Evolutionary conservation across 2,888 invertebrate genomes (phyloP).

Genomic region (Ephialtes manifestator): DNA sequence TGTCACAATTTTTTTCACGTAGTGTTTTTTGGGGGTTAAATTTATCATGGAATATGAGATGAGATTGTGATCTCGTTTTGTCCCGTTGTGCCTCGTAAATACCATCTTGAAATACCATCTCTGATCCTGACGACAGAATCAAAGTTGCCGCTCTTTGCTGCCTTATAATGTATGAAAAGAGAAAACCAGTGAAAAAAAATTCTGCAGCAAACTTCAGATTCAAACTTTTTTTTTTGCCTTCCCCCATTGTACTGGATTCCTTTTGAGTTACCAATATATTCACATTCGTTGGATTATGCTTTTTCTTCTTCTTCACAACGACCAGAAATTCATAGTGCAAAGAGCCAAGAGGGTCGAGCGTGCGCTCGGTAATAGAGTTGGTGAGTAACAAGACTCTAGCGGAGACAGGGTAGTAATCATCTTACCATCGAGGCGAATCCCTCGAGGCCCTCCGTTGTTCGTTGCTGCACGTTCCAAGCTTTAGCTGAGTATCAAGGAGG

Average conservation of each 20-base stretch:
- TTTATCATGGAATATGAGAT: too few relatives aligned
- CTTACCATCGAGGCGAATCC: slow-evolving; percentile 68
- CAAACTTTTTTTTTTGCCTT: background rate
- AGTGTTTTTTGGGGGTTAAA: too few relatives aligned
- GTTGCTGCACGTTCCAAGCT: slow-evolving; percentile 28
- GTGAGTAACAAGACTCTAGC: slow-evolving; percentile 62
- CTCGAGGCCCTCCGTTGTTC: slow-evolving; percentile 61
- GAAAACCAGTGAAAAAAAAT: background rate
- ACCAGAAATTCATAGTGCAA: slow-evolving; percentile 44
- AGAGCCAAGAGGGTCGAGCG: slow-evolving; percentile 27
- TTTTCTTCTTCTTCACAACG: slow-evolving; percentile 12
- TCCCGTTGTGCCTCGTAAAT: too few relatives aligned
- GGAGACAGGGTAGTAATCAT: slow-evolving; percentile 66
- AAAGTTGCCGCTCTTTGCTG: background rate
- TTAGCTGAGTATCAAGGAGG: slow-evolving; percentile 1
- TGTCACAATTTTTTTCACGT: too few relatives aligned
- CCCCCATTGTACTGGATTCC: background rate
- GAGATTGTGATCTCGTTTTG: too few relatives aligned
- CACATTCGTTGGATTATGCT: background rate
- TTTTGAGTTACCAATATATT: background rate
- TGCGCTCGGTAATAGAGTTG: slow-evolving; percentile 65
- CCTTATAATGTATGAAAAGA: background rate
- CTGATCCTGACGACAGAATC: slow-evolving; percentile 2
- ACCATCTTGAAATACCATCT: too few relatives aligned
- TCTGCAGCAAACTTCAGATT: background rate